Evolutionary conservation across 2,113 vertebrate species (phyloP).

Genomic region (Vireo altiloquus): DNA sequence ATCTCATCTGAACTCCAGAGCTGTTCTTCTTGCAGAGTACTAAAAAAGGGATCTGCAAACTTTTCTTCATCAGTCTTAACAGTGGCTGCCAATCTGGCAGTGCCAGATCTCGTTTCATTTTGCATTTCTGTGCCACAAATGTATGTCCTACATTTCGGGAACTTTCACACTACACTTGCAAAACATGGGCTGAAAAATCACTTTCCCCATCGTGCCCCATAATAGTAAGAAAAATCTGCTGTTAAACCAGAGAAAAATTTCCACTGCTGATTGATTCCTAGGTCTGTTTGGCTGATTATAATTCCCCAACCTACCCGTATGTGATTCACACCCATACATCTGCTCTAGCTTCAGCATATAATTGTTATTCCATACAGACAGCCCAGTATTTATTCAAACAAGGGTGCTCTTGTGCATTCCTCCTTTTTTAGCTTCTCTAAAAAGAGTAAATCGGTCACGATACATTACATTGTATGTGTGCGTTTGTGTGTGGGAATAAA

Average conservation of each 20-base stretch:
- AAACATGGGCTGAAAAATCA: not conserved
- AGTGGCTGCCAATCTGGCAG: not conserved
- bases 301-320: slow-evolving; percentile 39
- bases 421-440: not conserved
- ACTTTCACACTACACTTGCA: not conserved
- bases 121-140: not conserved
- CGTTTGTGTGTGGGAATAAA: slow-evolving; percentile 12
- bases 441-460: not conserved
- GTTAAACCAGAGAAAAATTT: not conserved
- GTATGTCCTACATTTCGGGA: not conserved
- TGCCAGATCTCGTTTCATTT: not conserved
- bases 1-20: not conserved
- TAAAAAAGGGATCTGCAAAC: not conserved
- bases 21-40: not conserved
- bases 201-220: not conserved
- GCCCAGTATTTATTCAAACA: slow-evolving; percentile 51
- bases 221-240: not conserved
- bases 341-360: slow-evolving; percentile 43
- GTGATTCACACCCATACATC: slow-evolving; percentile 56
- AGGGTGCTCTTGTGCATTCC: slow-evolving; percentile 39
- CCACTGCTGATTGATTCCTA: slow-evolving; percentile 31
- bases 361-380: slow-evolving; percentile 57
- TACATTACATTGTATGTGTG: not conserved
- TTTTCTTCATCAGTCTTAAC: not conserved
- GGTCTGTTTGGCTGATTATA: slow-evolving; percentile 42